phyloP scores from a whole-genome alignment of 1,140 invertebrate species.

The Orchestia grillus region DNA sequence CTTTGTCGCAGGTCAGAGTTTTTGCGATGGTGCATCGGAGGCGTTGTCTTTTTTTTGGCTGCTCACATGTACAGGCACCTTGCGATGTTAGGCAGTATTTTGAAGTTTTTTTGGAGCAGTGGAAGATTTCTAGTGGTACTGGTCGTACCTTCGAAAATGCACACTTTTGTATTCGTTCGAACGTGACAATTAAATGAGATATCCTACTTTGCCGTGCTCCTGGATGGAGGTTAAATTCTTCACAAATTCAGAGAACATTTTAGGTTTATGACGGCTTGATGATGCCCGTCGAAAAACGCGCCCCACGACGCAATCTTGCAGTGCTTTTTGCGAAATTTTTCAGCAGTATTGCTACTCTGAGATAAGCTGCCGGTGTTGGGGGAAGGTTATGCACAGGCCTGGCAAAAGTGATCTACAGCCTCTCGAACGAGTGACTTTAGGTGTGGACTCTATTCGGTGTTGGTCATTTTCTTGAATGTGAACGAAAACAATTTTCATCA shows the following conservation, averaged over 20 bases:
- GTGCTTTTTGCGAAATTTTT: background rate
- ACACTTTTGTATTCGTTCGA: background rate
- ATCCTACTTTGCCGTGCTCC: background rate
- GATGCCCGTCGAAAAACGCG: background rate
- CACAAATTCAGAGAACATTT: background rate
- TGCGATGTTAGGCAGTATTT: background rate
- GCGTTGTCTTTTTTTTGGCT: background rate
- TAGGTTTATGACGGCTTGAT: background rate
- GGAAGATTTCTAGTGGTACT: background rate
- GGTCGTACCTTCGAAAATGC: background rate
- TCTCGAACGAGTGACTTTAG: background rate
- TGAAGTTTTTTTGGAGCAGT: background rate
- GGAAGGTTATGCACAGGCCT: background rate
- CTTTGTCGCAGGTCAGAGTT: background rate
- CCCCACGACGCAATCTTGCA: background rate
- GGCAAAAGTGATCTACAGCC: background rate
- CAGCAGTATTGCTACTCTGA: background rate
- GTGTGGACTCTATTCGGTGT: background rate
- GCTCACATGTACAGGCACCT: too few relatives aligned
- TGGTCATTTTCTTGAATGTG: background rate
- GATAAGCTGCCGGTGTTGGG: background rate
- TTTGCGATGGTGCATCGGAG: background rate
- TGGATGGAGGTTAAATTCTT: background rate
- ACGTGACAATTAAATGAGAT: background rate
- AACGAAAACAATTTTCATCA: background rate